Evolutionary conservation across 2,113 vertebrate genomes (phyloP).

Genomic region (Falcunculus frontatus): DNA sequence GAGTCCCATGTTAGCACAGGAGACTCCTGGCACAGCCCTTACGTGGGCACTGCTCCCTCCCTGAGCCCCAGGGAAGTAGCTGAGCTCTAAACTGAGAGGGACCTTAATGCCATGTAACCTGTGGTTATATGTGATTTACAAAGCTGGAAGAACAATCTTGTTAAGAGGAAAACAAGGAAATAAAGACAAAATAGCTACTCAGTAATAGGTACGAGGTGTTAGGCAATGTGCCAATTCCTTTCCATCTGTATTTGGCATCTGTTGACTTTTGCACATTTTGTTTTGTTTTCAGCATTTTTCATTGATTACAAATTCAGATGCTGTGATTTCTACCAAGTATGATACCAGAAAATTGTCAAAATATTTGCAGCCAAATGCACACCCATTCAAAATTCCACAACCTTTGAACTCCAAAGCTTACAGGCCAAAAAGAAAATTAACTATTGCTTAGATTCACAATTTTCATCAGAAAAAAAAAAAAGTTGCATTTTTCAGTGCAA

Average conservation of each 20-base stretch:
- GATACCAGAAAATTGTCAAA: background rate
- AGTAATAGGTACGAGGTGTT: conserved; percentile 5
- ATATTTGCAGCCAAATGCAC: background rate
- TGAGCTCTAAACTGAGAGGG: background rate
- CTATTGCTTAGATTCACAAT: background rate
- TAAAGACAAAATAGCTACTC: conserved; percentile 23
- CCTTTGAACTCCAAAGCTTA: background rate
- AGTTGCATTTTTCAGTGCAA: background rate
- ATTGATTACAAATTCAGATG: conserved; percentile 8
- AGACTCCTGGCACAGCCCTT: background rate
- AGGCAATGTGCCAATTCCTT: background rate
- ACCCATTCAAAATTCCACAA: background rate
- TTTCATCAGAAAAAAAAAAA: background rate
- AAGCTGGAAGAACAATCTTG: background rate
- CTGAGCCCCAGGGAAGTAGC: background rate
- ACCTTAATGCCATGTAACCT: background rate
- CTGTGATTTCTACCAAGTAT: background rate
- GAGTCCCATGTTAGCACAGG: fast-evolving
- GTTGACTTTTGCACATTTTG: background rate
- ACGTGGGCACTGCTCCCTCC: background rate
- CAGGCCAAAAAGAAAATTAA: background rate
- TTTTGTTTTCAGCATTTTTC: background rate
- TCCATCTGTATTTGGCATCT: conserved; percentile 23
- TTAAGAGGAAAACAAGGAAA: conserved; percentile 33
- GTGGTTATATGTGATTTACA: background rate